phyloP scores from a whole-genome alignment of 2,888 invertebrate species.

The Serripes groenlandicus region DNA sequence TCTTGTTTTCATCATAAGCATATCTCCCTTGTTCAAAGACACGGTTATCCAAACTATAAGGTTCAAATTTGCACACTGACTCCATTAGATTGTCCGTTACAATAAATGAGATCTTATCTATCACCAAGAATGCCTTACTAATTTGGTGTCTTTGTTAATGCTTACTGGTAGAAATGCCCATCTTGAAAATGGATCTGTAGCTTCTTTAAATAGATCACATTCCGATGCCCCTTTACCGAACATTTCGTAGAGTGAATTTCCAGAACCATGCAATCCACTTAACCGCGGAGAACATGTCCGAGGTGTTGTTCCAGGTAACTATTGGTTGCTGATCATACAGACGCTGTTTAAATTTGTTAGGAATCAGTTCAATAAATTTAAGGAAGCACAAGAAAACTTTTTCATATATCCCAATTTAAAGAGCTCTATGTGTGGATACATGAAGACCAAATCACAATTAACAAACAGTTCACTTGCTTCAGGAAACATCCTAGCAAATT shows the following conservation, averaged over 20 bases:
- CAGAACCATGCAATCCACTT: conserved; percentile 3
- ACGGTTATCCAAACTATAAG: not conserved
- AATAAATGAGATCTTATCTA: not conserved
- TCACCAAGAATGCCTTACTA: not conserved
- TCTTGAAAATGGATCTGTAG: not conserved
- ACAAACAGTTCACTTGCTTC: not conserved
- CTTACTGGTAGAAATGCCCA: not conserved
- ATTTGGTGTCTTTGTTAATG: not conserved
- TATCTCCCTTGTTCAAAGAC: not conserved
- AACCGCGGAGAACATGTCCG: not conserved
- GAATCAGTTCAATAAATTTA: conserved; percentile 2
- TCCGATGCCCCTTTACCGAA: not conserved
- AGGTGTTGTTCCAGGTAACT: not conserved
- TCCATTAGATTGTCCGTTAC: not conserved
- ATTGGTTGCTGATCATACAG: not conserved
- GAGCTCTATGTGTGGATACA: not conserved
- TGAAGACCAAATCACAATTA: not conserved
- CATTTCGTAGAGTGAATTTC: not conserved
- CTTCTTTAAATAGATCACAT: not conserved
- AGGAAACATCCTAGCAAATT: conserved; percentile 13
- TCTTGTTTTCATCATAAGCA: not conserved
- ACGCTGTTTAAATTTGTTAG: not conserved
- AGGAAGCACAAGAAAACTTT: not conserved
- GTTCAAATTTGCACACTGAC: not conserved
- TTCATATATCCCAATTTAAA: conserved; percentile 7